Evolutionary conservation across 2,113 vertebrate genomes (phyloP), one percentile per base, ranked within the genome.

Genomic region (Hippocampus abdominalis): DNA sequence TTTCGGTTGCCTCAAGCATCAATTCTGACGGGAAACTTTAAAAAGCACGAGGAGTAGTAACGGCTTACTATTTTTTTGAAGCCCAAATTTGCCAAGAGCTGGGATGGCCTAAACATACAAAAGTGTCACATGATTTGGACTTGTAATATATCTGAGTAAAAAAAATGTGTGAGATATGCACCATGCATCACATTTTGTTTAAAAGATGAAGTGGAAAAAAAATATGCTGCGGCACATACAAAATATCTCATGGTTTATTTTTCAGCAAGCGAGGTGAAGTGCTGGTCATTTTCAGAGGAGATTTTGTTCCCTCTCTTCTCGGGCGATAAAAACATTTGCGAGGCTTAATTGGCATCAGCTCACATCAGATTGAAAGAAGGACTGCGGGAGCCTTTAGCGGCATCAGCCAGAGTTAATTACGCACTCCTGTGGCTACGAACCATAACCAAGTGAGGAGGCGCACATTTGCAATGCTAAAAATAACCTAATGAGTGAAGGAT

Each of bases 401-500:
- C 63, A 70, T 49, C 32, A 79, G 57, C 68, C 40, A 49, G 39
- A 27, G 66, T 51, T 79, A 74, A 83, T 83, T 75, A 81, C 71
- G 66, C 74, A 67, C 64, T 63, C 70, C 69, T 70, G 69, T 68
- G 75, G 61, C 54, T 64, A 60, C 59, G 71, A 70, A 79, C 70
- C 75, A 72, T 71, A 73, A 81, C 74, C 62, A 81, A 82, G 51
- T 53, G 25, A 66, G 51, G 68, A 75, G 56, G 69, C 51, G 67
- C 53, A 53, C 59, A 72, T 76, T 78, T 71, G 23, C 59, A 36
- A 61, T 56, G 44, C 73, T 77, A 74, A 74, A 74, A 87, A 85
- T 81, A 81, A 36, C 73, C 42, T 23, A 23, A 23, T 81, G 68
- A 81, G 78, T 79, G 70, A 83, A 68, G 64, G 71, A 49, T 68